Evolutionary conservation across 1,140 invertebrate genomes (phyloP).

Genomic region (Bathynomus jamesi): DNA sequence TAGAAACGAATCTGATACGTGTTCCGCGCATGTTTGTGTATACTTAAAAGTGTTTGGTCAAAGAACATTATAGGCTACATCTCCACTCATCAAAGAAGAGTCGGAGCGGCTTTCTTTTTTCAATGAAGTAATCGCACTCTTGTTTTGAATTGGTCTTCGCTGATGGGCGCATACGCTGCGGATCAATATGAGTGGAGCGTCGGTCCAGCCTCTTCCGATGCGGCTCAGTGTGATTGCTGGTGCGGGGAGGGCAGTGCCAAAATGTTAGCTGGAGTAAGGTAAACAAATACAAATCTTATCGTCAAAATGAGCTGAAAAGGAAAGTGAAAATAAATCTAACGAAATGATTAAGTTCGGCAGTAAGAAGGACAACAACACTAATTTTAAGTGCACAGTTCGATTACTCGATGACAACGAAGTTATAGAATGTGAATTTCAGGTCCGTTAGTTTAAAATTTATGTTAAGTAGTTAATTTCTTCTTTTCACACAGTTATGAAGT

Average conservation of each 20-base stretch:
- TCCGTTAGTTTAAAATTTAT: constrained; percentile 52
- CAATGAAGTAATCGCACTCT: neutral
- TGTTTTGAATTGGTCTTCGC: neutral
- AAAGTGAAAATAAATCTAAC: neutral
- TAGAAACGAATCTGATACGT: too few relatives aligned
- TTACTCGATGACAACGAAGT: constrained; percentile 90
- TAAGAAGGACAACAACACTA: constrained; percentile 73
- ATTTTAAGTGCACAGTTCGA: constrained; percentile 87
- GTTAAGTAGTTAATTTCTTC: too few relatives aligned
- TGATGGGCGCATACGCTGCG: neutral
- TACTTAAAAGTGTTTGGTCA: too few relatives aligned
- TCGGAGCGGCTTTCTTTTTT: too few relatives aligned
- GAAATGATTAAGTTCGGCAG: constrained; percentile 63
- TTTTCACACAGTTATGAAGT: too few relatives aligned
- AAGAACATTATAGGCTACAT: too few relatives aligned
- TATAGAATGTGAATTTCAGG: constrained; percentile 91
- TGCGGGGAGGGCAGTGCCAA: neutral
- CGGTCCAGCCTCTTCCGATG: neutral
- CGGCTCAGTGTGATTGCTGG: neutral
- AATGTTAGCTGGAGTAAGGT: neutral
- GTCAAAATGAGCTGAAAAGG: neutral
- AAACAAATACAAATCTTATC: neutral
- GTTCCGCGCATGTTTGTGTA: too few relatives aligned
- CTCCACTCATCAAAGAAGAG: too few relatives aligned
- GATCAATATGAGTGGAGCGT: neutral